phyloP scores from a whole-genome alignment of 1,140 invertebrate genomes.

The Reticulitermes speratus region DNA sequence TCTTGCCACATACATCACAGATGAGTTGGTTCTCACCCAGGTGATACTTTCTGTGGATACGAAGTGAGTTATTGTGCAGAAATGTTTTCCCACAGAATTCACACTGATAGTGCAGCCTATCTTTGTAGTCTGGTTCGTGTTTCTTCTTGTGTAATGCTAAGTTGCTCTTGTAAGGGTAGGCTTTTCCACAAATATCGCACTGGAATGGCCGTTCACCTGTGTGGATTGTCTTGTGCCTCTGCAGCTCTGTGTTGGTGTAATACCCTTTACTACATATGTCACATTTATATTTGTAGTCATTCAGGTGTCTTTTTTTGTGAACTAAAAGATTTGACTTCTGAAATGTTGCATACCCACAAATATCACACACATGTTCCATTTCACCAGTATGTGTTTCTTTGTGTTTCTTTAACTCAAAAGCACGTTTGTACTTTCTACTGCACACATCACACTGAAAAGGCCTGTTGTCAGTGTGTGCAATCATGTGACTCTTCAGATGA shows the following conservation, averaged over 20 bases:
- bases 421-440: conserved; percentile 63
- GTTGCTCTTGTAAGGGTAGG: conserved; percentile 62
- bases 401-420: conserved; percentile 26
- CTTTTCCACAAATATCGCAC: conserved; percentile 53
- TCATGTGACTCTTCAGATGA: conserved; percentile 47
- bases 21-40: conserved; percentile 53
- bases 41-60: conserved; percentile 54
- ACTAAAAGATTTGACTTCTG: neutral
- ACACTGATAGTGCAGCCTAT: conserved; percentile 55
- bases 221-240: conserved; percentile 49
- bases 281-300: conserved; percentile 16
- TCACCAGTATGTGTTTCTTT: neutral
- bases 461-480: conserved; percentile 50
- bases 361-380: conserved; percentile 24
- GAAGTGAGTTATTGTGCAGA: conserved; percentile 44
- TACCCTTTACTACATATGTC: conserved; percentile 36
- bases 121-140: conserved; percentile 53
- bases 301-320: conserved; percentile 21
- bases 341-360: conserved; percentile 22
- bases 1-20: conserved; percentile 55
- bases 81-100: conserved; percentile 55
- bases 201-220: conserved; percentile 51
- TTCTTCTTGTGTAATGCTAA: conserved; percentile 62
- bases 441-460: conserved; percentile 68
- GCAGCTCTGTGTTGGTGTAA: conserved; percentile 37